Evolutionary conservation across 2,888 invertebrate genomes (phyloP).

Genomic region (Xanthia togata): DNA sequence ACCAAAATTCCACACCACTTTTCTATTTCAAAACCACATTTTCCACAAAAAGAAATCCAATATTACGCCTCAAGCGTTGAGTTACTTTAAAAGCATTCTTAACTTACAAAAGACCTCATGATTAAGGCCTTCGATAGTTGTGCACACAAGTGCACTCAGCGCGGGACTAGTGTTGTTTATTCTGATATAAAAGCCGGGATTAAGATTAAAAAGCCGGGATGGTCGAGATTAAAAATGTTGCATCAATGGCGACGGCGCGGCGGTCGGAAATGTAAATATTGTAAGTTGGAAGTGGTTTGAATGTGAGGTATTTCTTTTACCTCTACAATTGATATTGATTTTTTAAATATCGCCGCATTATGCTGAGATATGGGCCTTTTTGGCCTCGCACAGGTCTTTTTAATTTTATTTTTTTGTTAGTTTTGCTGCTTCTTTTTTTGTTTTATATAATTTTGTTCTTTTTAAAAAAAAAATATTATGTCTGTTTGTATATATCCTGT

Average conservation of each 20-base stretch:
- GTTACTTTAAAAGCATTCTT: slow-evolving; percentile 52
- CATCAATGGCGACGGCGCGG: slow-evolving; percentile 3
- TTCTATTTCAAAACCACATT: background rate
- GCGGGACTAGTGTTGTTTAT: slow-evolving; percentile 41
- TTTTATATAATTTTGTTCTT: too few relatives aligned
- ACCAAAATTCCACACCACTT: background rate
- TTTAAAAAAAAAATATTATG: too few relatives aligned
- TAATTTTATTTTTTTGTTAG: too few relatives aligned
- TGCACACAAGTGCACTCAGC: slow-evolving; percentile 38
- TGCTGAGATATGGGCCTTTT: too few relatives aligned
- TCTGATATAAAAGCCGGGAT: slow-evolving; percentile 27
- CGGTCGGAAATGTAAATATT: slow-evolving; percentile 16
- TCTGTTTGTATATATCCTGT: too few relatives aligned
- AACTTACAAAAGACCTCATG: slow-evolving; percentile 45
- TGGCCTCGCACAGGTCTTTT: too few relatives aligned
- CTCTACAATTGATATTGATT: too few relatives aligned
- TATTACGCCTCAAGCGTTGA: slow-evolving; percentile 12
- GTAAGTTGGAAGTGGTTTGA: slow-evolving; percentile 2
- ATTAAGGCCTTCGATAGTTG: slow-evolving; percentile 37
- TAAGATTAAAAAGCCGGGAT: slow-evolving; percentile 22
- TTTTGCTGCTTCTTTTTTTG: too few relatives aligned
- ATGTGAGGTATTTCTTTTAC: background rate
- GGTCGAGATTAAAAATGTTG: slow-evolving; percentile 20
- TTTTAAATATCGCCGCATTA: too few relatives aligned
- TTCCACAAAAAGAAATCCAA: slow-evolving; percentile 19